Conservation (phyloP, 1,140 invertebrate genomes). For the Agrilus planipennis region DNA sequence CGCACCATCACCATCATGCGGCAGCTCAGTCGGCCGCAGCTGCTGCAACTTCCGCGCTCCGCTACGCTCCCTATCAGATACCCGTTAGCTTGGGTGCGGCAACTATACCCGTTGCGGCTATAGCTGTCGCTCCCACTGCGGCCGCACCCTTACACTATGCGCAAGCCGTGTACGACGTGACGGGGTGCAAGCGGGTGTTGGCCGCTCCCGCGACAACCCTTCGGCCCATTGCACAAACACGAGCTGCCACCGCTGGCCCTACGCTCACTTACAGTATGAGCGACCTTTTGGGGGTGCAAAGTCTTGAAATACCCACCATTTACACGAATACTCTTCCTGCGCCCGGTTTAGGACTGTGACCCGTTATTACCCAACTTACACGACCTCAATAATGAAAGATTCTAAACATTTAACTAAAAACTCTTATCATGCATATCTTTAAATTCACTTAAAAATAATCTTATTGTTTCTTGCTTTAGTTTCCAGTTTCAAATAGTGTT, state of each 20-base stretch:
- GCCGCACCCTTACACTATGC: conserved; percentile 29
- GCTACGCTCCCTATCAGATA: conserved; percentile 51
- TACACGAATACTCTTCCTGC: conserved; percentile 44
- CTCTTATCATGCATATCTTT: too few species aligned
- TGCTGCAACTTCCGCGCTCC: conserved; percentile 43
- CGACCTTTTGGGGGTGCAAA: conserved; percentile 52
- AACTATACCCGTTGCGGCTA: conserved; percentile 26
- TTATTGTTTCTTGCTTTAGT: too few species aligned
- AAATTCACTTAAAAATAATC: too few species aligned
- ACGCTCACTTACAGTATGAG: conserved; percentile 53
- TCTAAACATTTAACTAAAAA: too few species aligned
- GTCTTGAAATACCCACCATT: conserved; percentile 47
- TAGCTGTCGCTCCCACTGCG: conserved; percentile 30
- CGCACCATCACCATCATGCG: conserved; percentile 36
- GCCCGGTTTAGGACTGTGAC: conserved; percentile 42
- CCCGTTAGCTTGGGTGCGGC: conserved; percentile 38
- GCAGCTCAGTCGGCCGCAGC: conserved; percentile 33
- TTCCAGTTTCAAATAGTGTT: too few species aligned
- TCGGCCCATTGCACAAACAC: conserved; percentile 22
- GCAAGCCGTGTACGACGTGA: conserved; percentile 41
- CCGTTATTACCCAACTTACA: conserved; percentile 1
- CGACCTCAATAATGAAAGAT: conserved; percentile 5
- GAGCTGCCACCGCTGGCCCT: too few species aligned
- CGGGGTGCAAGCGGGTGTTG: conserved; percentile 38
- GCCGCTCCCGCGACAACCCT: conserved; percentile 32